A percentile compares a stretch with the other conserved stretches of the same genome.
These are phyloP conservation scores for Neria commutata DNA, from an alignment of 2,888 invertebrate species.

Conservation along the genomic window DNA sequence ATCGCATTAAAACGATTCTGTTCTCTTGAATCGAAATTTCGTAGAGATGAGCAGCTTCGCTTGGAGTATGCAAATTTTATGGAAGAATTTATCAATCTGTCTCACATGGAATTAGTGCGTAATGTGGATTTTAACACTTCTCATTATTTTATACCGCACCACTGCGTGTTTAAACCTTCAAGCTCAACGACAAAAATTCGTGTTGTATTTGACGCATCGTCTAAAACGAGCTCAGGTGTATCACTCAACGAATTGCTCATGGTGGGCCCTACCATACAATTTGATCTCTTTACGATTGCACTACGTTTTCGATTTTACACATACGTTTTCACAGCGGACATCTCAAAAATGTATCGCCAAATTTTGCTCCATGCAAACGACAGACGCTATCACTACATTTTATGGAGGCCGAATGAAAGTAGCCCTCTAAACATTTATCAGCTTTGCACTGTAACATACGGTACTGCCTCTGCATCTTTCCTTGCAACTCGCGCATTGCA, in stretches of 20 bases:
- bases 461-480: slow-evolving; percentile 12
- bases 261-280: slow-evolving; percentile 24
- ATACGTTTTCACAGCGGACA: background rate
- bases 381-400: background rate
- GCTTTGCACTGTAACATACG: slow-evolving; percentile 7
- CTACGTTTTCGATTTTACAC: background rate
- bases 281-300: slow-evolving; percentile 11
- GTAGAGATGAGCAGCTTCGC: background rate
- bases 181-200: slow-evolving; percentile 1
- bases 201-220: background rate
- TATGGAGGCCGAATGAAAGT: background rate
- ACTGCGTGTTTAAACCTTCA: background rate
- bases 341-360: slow-evolving; percentile 6
- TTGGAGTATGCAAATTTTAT: slow-evolving; percentile 22
- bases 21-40: slow-evolving; percentile 17
- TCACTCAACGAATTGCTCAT: slow-evolving; percentile 7
- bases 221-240: background rate
- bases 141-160: slow-evolving; percentile 4
- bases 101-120: slow-evolving; percentile 17
- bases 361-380: background rate
- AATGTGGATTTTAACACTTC: background rate
- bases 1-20: slow-evolving; percentile 4
- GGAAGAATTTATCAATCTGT: slow-evolving; percentile 10
- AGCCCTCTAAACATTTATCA: slow-evolving; percentile 10
- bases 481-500: no score